Evolutionary conservation across 1,140 invertebrate species (phyloP).

Genomic region (Hypothenemus hampei): DNA sequence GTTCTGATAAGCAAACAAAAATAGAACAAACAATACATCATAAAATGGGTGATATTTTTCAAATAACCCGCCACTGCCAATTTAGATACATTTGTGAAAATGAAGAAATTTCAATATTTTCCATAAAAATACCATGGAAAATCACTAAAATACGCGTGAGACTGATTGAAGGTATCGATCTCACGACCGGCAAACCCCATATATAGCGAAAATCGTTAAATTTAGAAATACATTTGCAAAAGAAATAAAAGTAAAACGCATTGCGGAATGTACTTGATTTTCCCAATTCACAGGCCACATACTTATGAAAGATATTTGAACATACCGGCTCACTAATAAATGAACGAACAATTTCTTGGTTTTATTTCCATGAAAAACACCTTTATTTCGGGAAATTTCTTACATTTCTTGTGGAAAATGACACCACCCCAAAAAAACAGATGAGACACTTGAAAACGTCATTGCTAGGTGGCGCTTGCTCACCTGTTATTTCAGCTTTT

Average conservation of each 20-base stretch:
- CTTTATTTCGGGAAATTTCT: conserved; percentile 25
- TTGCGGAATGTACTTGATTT: conserved; percentile 13
- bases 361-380: conserved; percentile 1
- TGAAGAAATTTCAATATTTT: background rate
- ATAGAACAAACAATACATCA: no score
- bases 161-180: conserved; percentile 5
- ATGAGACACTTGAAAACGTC: conserved; percentile 21
- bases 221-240: conserved; percentile 4
- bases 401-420: conserved; percentile 30
- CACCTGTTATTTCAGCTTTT: no score
- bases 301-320: background rate
- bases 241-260: conserved; percentile 30
- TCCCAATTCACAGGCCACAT: background rate
- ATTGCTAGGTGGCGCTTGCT: conserved; percentile 15
- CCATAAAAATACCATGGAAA: background rate
- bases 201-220: conserved; percentile 25
- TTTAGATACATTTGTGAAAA: background rate
- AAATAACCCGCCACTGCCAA: conserved; percentile 12
- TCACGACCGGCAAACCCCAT: conserved; percentile 4
- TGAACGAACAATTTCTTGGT: conserved; percentile 1
- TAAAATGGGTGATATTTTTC: no score
- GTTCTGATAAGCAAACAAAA: no score
- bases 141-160: background rate
- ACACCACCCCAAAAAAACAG: conserved; percentile 31
- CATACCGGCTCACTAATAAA: conserved; percentile 3